Base-by-base conservation (phyloP, 2,888 invertebrate genomes). In the Aphidius colemani region DNA sequence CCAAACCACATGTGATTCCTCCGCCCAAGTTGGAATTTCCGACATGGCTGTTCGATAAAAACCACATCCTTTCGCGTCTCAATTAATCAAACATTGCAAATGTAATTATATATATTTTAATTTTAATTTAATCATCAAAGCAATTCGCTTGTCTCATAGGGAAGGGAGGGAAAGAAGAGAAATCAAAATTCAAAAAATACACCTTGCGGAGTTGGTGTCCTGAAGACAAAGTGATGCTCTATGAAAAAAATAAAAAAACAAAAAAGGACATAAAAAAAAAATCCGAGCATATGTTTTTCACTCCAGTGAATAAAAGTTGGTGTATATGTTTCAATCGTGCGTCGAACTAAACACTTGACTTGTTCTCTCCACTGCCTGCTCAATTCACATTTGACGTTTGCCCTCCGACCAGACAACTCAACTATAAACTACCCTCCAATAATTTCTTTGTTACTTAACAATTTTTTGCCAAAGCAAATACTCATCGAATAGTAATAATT, bases 351-450 rank as follows among this genome's bases (percentile, higher is more conserved):
- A 74, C 79, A 79, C 80, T 80, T 79, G 80, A 79, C 80, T 80
- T 18, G 13, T 1, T 30, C 30, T 30, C 30, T 30, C 74, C 72
- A 67, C 66, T 59, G 57, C 70, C 71, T 74, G 73, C 71, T 67
- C 72, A 74, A 78, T 76, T 76, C 78, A 77, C 82, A 82, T 79
- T 82, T 77, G 67, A 73, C 74, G 75, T 76, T 70, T 74, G 77
- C 76, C 78, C 80, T 81, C 74, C 79, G 80, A 74, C 75, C 79
- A 73, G 78, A 77, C 71, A 76, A 74, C 75, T 78, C 74, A 75
- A 70, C 74, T 72, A 68, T 70, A 67, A 63, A 64, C 59, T 13
- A 56, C 7, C 50, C 48, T 66, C 66, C 59, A 69, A 66, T 50
- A 53, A 68, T 69, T 66, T 58, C 56, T 53, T 63, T 66, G 67